Conservation (phyloP, 2,797 vertebrate genomes). For the Glossophaga mutica region DNA sequence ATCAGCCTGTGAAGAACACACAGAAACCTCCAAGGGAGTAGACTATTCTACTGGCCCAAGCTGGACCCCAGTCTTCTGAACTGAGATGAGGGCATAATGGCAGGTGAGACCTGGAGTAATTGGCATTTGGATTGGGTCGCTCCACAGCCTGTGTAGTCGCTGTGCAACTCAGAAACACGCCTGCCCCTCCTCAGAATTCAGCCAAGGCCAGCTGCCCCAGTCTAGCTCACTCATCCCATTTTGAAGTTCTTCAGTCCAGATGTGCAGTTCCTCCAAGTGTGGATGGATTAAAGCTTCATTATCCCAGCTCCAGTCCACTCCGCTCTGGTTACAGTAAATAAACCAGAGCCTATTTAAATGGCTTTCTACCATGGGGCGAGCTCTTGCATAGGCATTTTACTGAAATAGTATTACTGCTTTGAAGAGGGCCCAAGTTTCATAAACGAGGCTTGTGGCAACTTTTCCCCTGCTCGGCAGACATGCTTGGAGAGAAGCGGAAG, state of each 20-base stretch:
- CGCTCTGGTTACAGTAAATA: neutral
- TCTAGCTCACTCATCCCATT: neutral
- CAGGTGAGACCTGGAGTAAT: neutral
- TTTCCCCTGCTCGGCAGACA: neutral
- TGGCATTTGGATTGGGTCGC: neutral
- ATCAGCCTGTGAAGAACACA: neutral
- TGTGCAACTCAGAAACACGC: neutral
- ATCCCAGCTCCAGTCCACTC: neutral
- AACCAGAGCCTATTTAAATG: neutral
- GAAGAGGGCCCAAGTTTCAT: neutral
- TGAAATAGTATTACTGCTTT: neutral
- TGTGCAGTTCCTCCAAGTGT: neutral
- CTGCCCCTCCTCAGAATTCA: neutral
- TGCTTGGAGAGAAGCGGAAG: neutral
- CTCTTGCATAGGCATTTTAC: neutral
- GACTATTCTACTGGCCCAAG: neutral
- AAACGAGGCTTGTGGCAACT: neutral
- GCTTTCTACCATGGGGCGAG: neutral
- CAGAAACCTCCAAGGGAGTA: neutral
- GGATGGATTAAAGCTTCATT: slow-evolving; percentile 24
- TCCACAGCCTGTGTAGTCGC: neutral
- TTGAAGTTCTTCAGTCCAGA: neutral
- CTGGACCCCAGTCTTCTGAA: no score
- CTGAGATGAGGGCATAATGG: neutral
- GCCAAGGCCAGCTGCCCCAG: neutral